Base-by-base conservation (phyloP, 2,888 invertebrate species). In the Allophyes oxyacanthae region DNA sequence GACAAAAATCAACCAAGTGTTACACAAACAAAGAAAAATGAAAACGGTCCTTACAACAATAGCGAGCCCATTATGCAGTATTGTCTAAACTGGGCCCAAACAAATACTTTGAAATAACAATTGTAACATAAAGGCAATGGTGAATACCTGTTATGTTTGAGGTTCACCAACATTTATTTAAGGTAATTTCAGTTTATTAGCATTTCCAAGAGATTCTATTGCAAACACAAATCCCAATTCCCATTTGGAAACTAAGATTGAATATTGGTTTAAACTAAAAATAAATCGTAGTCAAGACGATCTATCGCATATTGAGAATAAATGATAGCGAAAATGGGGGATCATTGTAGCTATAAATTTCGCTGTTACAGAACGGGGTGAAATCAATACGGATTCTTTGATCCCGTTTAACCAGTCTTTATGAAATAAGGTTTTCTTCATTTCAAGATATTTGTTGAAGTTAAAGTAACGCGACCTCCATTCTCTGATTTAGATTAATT, bases 341-440 rank as follows among this genome's bases (percentile, higher is more conserved):
- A 73, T 64, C 66, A 70, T 62, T 59, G 65, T 60, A 51, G 54
- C 64, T 61, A 77, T 79, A 81, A 82, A 79, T 81, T 72, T 78
- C 51, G 64, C 58, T 68, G 70, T 68, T 69, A 36, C 57, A n/a
- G 54, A 59, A 58, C 36, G 48, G 58, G 58, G 72, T 70, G 56
- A 72, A 69, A 79, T 77, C 74, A 73, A 73, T 75, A 71, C 48
- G 43, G 34, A 52, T 38, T 40, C 45, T 42, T 34, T 60, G 36
- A 43, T 55, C 34, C 40, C 30, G 13, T 36, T 54, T 42, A 46
- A 13, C 37, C 20, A 14, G 14, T 32, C 8, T 42, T n/a, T 10
- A 37, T 25, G 25, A 20, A 41, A 34, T 10, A 15, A 44, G 46
- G 25, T 59, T 58, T 59, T 48, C n/a, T n/a, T 41, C 20, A n/a